Conservation (phyloP, 2,113 vertebrate genomes). For the Pseudonaja textilis region DNA sequence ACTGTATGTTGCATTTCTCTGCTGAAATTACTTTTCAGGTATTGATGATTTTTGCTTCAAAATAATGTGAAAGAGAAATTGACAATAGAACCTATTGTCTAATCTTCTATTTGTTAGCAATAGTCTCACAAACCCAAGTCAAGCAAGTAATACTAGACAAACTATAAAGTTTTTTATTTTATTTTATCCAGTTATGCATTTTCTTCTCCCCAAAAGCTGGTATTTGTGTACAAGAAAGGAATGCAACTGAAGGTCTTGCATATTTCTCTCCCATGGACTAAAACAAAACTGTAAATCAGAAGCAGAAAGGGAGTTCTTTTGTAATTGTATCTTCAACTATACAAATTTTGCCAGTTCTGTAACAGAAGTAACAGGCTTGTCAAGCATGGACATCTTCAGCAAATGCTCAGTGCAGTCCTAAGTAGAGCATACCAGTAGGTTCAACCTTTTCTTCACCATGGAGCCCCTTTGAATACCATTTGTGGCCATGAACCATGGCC, state of each 20-base stretch:
- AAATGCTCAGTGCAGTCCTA: neutral
- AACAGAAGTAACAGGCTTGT: neutral
- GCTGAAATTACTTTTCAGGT: neutral
- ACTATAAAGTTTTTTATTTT: neutral
- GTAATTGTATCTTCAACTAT: neutral
- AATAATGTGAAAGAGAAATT: neutral
- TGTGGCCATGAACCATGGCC: too few species aligned
- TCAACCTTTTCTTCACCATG: too few species aligned
- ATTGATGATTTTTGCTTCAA: neutral
- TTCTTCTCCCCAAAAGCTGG: neutral
- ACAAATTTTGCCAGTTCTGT: neutral
- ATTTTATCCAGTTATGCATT: neutral
- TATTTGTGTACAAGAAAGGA: neutral
- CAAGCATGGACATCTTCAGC: neutral
- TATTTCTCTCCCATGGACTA: neutral
- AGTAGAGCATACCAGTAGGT: neutral
- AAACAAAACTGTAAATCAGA: constrained; percentile 17
- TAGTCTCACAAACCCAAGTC: neutral
- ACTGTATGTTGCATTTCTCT: neutral
- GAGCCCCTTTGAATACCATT: too few species aligned
- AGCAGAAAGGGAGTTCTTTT: constrained; percentile 1
- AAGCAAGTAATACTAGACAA: neutral
- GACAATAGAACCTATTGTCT: neutral
- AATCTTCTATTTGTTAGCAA: neutral
- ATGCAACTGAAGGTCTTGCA: neutral